Evolutionary conservation across 2,888 invertebrate genomes (phyloP).

Genomic region (Seladonia tumulorum): DNA sequence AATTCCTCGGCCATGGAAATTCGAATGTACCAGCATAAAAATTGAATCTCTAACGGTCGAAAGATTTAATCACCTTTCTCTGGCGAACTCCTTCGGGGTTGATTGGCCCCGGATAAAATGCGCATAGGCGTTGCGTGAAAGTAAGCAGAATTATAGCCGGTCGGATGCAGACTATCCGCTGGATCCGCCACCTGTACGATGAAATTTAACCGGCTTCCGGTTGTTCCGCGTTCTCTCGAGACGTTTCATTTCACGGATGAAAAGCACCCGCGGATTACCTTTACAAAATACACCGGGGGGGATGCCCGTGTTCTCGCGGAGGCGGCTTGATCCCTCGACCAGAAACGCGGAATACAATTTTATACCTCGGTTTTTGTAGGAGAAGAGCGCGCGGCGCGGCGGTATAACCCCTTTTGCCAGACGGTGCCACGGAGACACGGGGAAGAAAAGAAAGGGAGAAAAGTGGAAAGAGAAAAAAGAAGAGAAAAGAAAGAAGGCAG

Average conservation of each 20-base stretch:
- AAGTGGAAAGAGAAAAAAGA: background rate
- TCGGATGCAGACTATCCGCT: conserved; percentile 34
- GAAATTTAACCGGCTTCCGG: conserved; percentile 59
- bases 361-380: conserved; percentile 60
- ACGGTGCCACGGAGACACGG: background rate
- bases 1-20: too few species aligned
- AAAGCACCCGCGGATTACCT: conserved; percentile 71
- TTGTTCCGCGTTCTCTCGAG: conserved; percentile 58
- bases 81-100: background rate
- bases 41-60: too few species aligned
- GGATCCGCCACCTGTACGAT: conserved; percentile 48
- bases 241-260: conserved; percentile 71
- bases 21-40: too few species aligned
- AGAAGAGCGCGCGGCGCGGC: conserved; percentile 49
- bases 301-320: conserved; percentile 61
- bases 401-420: conserved; percentile 17
- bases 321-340: conserved; percentile 60
- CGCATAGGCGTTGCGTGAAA: conserved; percentile 24
- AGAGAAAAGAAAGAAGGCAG: background rate
- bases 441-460: conserved; percentile 17
- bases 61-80: background rate
- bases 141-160: conserved; percentile 34
- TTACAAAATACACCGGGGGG: conserved; percentile 70
- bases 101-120: background rate
- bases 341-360: conserved; percentile 73